Conservation (phyloP, 2,888 invertebrate genomes). For the Synanthedon tipuliformis region DNA sequence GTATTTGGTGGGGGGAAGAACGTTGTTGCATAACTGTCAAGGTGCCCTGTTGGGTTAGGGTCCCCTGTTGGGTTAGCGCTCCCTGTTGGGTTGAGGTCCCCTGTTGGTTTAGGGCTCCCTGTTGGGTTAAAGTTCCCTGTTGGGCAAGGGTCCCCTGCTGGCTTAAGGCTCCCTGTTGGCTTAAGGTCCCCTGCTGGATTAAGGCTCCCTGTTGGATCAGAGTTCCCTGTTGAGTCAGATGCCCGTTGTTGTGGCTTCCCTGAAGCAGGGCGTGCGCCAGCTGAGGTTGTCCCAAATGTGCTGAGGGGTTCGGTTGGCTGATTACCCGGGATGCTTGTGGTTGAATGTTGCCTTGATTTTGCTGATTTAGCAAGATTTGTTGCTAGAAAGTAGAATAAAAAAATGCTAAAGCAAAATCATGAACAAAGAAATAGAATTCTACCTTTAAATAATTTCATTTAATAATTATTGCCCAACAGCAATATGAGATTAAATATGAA, state of each 20-base stretch:
- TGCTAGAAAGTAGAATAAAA: constrained; percentile 18
- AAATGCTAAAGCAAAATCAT: constrained; percentile 1
- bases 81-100: constrained; percentile 30
- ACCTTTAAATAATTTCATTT: too few species aligned
- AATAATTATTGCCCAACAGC: too few species aligned
- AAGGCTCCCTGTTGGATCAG: constrained; percentile 18
- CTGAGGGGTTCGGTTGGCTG: constrained; percentile 58
- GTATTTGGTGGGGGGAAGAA: constrained; percentile 30
- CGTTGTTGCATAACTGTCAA: constrained; percentile 35
- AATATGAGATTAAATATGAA: too few species aligned
- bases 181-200: constrained; percentile 27
- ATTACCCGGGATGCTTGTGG: constrained; percentile 35
- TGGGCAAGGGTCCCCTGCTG: constrained; percentile 52
- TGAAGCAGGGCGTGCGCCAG: background rate
- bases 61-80: constrained; percentile 29
- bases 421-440: background rate
- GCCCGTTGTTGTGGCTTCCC: background rate
- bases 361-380: constrained; percentile 42
- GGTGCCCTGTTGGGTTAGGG: constrained; percentile 27
- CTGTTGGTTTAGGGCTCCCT: constrained; percentile 27
- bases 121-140: constrained; percentile 22
- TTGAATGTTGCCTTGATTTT: constrained; percentile 28
- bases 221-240: constrained; percentile 31
- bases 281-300: constrained; percentile 25
- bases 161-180: constrained; percentile 37